Conservation (phyloP, 2,888 invertebrate genomes). For the Dendrolimus pini region DNA sequence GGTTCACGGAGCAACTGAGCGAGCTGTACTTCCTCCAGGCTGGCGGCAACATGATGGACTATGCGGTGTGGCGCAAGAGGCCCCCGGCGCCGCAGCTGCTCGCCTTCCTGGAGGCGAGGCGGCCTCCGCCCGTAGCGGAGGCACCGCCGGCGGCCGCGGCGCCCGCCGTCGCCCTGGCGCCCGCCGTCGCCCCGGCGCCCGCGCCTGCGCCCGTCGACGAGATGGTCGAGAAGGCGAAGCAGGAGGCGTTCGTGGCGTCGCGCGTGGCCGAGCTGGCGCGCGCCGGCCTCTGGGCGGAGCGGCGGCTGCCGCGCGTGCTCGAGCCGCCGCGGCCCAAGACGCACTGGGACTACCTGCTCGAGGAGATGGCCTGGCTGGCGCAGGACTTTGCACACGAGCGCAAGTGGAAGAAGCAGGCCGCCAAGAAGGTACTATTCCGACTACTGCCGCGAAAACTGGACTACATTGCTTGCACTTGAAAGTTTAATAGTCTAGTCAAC, state of each 20-base stretch:
- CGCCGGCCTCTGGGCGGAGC: slow-evolving; percentile 96
- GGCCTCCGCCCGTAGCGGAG: slow-evolving; percentile 74
- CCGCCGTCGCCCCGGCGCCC: slow-evolving; percentile 14
- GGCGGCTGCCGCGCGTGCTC: slow-evolving; percentile 92
- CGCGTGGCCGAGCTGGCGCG: slow-evolving; percentile 94
- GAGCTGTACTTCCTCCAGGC: slow-evolving; percentile 92
- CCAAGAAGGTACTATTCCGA: slow-evolving; percentile 81
- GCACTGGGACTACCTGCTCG: slow-evolving; percentile 98
- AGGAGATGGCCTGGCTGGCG: slow-evolving; percentile 99
- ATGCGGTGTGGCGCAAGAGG: slow-evolving; percentile 88
- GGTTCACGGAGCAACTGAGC: slow-evolving; percentile 85
- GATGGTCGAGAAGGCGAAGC: slow-evolving; percentile 60
- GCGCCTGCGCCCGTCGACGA: slow-evolving; percentile 34
- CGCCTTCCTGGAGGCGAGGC: slow-evolving; percentile 84
- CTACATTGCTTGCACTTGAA: background rate
- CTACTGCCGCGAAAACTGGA: too few species aligned
- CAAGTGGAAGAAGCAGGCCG: slow-evolving; percentile 97
- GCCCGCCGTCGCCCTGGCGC: slow-evolving; percentile 58
- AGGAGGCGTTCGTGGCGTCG: slow-evolving; percentile 96
- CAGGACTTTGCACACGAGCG: slow-evolving; percentile 98
- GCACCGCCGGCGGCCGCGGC: slow-evolving; percentile 76
- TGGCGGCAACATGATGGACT: slow-evolving; percentile 93
- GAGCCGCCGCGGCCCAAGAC: slow-evolving; percentile 94
- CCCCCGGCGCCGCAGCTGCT: slow-evolving; percentile 85
- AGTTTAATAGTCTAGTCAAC: too few species aligned